phyloP scores from a whole-genome alignment of 2,113 vertebrate species.

The Lanius collurio region DNA sequence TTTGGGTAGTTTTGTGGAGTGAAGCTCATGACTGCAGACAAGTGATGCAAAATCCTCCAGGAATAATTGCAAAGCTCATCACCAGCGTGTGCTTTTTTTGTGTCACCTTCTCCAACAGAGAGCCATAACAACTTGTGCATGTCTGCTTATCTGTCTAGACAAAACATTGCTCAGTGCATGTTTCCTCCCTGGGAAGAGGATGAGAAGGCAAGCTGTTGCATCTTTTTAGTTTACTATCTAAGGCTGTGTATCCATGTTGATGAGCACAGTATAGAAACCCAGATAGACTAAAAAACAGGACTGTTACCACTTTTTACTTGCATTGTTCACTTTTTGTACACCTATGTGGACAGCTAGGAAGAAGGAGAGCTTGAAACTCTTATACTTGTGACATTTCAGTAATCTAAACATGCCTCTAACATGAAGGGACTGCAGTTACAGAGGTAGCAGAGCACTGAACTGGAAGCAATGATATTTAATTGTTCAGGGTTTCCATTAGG shows the following conservation, averaged over 20 bases:
- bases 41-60: background rate
- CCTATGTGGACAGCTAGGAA: background rate
- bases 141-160: slow-evolving; percentile 27
- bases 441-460: background rate
- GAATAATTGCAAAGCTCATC: background rate
- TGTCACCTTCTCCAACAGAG: slow-evolving; percentile 21
- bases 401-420: background rate
- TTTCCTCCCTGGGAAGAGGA: slow-evolving; percentile 12
- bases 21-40: background rate
- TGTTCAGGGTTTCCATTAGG: background rate
- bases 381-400: background rate
- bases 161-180: slow-evolving; percentile 18
- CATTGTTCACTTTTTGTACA: background rate
- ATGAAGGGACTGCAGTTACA: background rate
- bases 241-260: background rate
- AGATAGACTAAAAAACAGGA: background rate
- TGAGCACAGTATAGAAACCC: background rate
- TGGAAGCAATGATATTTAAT: background rate
- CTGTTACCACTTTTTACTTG: background rate
- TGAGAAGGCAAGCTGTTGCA: slow-evolving; percentile 33
- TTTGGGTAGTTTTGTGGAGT: background rate
- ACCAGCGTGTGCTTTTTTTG: background rate
- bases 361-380: background rate
- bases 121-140: background rate
- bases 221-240: background rate